Conservation (phyloP, 2,797 vertebrate genomes). For the Enteromius viviparus region DNA sequence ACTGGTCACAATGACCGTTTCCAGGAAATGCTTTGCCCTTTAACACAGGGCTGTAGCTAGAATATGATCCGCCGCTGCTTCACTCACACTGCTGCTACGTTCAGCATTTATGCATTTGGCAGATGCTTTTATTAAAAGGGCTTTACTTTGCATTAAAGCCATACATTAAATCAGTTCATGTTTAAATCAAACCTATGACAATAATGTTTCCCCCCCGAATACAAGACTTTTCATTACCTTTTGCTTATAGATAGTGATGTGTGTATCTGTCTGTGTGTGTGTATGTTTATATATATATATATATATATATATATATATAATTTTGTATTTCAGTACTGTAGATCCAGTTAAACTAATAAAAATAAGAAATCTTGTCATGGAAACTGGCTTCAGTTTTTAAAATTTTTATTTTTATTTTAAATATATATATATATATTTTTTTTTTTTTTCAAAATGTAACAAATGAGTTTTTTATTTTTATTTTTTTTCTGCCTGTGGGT, state of each 20-base stretch:
- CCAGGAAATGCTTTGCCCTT: constrained; percentile 17
- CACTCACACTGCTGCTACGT: not conserved
- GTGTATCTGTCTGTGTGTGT: no score
- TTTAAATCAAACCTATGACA: not conserved
- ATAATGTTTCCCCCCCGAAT: not conserved
- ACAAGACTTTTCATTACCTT: not conserved
- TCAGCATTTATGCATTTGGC: not conserved
- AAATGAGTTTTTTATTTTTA: no score
- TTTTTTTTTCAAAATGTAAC: not conserved
- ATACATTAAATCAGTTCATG: not conserved
- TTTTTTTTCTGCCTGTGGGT: not conserved
- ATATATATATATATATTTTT: not conserved
- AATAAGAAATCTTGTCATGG: not conserved
- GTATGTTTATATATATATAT: no score
- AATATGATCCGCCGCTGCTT: not conserved
- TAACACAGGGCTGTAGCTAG: not conserved
- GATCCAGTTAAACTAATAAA: not conserved
- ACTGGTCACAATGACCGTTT: not conserved
- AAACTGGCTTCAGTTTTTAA: not conserved
- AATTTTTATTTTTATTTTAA: no score
- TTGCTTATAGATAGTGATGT: not conserved
- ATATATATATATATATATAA: no score
- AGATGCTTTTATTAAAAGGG: not conserved
- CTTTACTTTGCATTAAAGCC: not conserved
- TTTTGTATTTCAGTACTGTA: not conserved